Evolutionary conservation across 2,113 vertebrate genomes (phyloP).

Genomic region (Triplophysa tibetana): DNA sequence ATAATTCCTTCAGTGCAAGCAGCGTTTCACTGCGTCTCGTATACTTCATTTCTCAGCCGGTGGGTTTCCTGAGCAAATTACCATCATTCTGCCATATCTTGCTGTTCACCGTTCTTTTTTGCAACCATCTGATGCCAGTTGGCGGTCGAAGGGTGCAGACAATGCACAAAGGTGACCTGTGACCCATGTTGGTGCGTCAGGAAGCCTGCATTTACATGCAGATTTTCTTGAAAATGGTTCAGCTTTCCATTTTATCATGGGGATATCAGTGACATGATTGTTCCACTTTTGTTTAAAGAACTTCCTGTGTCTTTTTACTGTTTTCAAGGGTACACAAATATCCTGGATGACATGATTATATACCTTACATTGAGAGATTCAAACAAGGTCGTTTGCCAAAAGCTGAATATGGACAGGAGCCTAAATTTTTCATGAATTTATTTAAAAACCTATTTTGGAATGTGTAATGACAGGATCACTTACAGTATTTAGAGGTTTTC

Average conservation of each 20-base stretch:
- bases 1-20: constrained; percentile 11
- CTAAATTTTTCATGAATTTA: not conserved
- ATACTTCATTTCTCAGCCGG: constrained; percentile 9
- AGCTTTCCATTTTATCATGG: constrained; percentile 28
- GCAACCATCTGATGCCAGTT: not conserved
- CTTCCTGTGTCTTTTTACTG: not conserved
- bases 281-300: constrained; percentile 7
- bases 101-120: not conserved
- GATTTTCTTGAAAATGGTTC: constrained; percentile 32
- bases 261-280: constrained; percentile 27
- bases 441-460: too few relatives aligned
- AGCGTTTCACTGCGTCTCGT: not conserved
- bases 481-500: not conserved
- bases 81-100: constrained; percentile 22
- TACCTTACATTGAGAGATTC: not conserved
- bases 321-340: constrained; percentile 3
- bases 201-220: constrained; percentile 21
- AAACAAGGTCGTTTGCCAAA: not conserved
- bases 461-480: too few relatives aligned
- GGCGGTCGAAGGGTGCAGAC: constrained; percentile 16
- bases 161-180: constrained; percentile 32
- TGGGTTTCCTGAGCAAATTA: constrained; percentile 27
- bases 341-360: not conserved
- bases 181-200: constrained; percentile 15
- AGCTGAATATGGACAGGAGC: not conserved